These are phyloP conservation scores for Bombyx mandarina DNA, from an alignment of 1,140 invertebrate species.

Conservation along the genomic window DNA sequence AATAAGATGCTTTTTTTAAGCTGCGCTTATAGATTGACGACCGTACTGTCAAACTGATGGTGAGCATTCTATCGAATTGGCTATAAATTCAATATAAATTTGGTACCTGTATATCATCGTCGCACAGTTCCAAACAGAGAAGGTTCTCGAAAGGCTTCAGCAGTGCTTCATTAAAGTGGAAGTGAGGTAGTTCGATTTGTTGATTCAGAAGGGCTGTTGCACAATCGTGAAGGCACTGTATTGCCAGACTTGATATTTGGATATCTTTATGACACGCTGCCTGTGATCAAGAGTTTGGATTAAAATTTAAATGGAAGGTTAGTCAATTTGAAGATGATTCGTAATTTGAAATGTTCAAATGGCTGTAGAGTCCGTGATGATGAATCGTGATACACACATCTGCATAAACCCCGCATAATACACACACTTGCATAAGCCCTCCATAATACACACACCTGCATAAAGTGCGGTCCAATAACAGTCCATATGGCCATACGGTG, in stretches of 20 bases:
- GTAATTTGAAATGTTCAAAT: no score
- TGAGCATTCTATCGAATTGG: neutral
- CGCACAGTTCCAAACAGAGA: constrained; percentile 91
- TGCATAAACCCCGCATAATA: no score
- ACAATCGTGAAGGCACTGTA: constrained; percentile 94
- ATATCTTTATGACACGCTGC: constrained; percentile 93
- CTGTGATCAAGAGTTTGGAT: constrained; percentile 49
- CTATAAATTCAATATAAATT: neutral
- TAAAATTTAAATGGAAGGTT: no score
- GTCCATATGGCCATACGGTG: constrained; percentile 94
- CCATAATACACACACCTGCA: constrained; percentile 76
- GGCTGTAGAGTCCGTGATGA: no score
- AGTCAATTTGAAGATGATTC: no score
- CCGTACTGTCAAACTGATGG: neutral
- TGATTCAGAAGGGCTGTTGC: constrained; percentile 91
- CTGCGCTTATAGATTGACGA: neutral
- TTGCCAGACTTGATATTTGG: constrained; percentile 90
- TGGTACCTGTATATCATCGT: constrained; percentile 88
- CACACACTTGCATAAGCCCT: no score
- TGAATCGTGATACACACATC: no score
- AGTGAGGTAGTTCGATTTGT: constrained; percentile 90
- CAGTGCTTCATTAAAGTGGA: constrained; percentile 95
- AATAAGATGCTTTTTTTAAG: no score
- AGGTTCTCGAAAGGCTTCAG: constrained; percentile 97
- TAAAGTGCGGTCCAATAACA: constrained; percentile 90